Conservation (phyloP, 1,140 invertebrate genomes). For the Diploscapter pachys region DNA sequence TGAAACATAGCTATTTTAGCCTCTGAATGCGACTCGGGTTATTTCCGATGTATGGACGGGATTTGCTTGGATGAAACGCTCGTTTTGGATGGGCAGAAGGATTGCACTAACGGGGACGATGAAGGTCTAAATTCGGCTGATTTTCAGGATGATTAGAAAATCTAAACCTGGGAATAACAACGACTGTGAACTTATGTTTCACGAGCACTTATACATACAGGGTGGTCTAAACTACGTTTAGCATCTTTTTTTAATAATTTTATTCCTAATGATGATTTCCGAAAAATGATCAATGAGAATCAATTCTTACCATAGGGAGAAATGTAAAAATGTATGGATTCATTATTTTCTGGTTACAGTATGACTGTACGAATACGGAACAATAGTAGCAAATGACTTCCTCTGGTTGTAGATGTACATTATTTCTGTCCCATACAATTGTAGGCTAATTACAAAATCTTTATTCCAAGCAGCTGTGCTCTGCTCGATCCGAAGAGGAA, state of each 20-base stretch:
- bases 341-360: background rate
- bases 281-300: too few relatives aligned
- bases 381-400: too few relatives aligned
- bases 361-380: background rate
- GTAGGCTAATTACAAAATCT: too few relatives aligned
- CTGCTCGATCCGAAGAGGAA: too few relatives aligned
- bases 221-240: too few relatives aligned
- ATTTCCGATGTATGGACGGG: slow-evolving; percentile 24
- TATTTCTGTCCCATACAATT: too few relatives aligned
- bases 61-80: slow-evolving; percentile 15
- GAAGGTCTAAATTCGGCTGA: slow-evolving; percentile 4
- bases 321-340: background rate
- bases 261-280: background rate
- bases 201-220: too few relatives aligned
- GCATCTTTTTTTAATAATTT: background rate
- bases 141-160: background rate
- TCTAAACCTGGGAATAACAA: background rate
- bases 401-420: too few relatives aligned
- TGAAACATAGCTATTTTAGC: background rate
- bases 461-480: too few relatives aligned
- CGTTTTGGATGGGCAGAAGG: slow-evolving; percentile 24
- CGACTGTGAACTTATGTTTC: too few relatives aligned
- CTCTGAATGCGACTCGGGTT: slow-evolving; percentile 14
- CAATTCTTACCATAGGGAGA: too few relatives aligned
- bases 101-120: slow-evolving; percentile 23